These are phyloP conservation scores for Eonycteris spelaea DNA, from an alignment of 2,113 vertebrate genomes.

Conservation along the genomic window DNA sequence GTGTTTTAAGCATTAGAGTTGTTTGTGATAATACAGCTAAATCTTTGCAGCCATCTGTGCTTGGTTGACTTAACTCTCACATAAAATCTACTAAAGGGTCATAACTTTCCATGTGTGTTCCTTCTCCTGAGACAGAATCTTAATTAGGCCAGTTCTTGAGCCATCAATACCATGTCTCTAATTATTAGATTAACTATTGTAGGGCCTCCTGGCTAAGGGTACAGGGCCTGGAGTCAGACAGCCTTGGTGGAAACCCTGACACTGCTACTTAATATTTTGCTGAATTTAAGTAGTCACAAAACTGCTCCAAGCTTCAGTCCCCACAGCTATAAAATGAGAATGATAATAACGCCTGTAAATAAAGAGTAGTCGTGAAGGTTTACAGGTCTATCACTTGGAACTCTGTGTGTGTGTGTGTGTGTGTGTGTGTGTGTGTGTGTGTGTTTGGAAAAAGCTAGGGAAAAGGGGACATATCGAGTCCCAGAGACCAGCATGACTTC, in stretches of 20 bases:
- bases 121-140: constrained; percentile 4
- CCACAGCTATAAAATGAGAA: not conserved
- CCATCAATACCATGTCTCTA: not conserved
- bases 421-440: not conserved
- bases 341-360: too few relatives aligned
- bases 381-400: not conserved
- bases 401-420: too few relatives aligned
- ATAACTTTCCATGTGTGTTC: not conserved
- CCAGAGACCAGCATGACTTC: not conserved
- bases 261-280: not conserved
- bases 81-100: not conserved
- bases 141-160: not conserved
- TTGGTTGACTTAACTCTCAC: not conserved
- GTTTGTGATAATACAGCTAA: not conserved
- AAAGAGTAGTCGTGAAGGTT: not conserved
- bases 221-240: not conserved
- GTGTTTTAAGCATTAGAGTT: not conserved
- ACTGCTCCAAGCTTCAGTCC: not conserved
- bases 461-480: not conserved
- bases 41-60: not conserved
- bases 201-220: not conserved
- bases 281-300: not conserved
- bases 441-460: not conserved
- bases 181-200: not conserved
- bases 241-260: not conserved